Percentiles rank a stretch among this genome's conserved stretches.
phyloP scores from a whole-genome alignment of 1,140 invertebrate genomes.

The Neodiprion lecontei region DNA sequence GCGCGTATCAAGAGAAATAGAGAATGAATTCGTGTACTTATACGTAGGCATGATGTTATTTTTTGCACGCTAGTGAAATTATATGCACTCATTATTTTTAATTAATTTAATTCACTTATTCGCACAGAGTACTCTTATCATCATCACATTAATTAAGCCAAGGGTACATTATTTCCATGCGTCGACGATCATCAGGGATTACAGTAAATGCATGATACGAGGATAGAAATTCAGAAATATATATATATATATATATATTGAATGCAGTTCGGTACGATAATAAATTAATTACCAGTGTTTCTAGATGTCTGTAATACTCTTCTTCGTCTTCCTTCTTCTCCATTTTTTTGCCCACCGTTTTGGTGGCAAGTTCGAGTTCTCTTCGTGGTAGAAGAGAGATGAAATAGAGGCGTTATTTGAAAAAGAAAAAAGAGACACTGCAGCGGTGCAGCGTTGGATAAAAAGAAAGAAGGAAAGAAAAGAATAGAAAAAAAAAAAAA shows the following conservation, averaged over 20 bases:
- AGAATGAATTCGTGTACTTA: background rate
- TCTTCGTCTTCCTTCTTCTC: slow-evolving; percentile 2
- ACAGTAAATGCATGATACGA: background rate
- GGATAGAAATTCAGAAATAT: background rate
- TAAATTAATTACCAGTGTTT: slow-evolving; percentile 9
- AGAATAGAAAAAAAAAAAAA: too few relatives aligned
- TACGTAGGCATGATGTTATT: background rate
- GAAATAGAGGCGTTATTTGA: background rate
- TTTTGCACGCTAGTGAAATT: slow-evolving; percentile 11
- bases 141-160: too few relatives aligned
- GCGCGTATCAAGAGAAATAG: background rate
- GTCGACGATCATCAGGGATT: too few relatives aligned
- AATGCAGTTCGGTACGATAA: background rate
- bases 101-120: background rate
- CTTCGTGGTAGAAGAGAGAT: background rate
- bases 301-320: slow-evolving; percentile 14
- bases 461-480: too few relatives aligned
- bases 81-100: background rate
- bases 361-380: background rate
- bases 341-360: slow-evolving; percentile 12
- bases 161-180: too few relatives aligned
- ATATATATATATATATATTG: slow-evolving; percentile 4
- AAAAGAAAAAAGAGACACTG: too few relatives aligned
- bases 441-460: too few relatives aligned
- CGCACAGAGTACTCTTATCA: background rate